A percentile compares a stretch with the other conserved stretches of the same genome.
Conservation (phyloP, 2,797 vertebrate species). For the Ciconia nigra region DNA sequence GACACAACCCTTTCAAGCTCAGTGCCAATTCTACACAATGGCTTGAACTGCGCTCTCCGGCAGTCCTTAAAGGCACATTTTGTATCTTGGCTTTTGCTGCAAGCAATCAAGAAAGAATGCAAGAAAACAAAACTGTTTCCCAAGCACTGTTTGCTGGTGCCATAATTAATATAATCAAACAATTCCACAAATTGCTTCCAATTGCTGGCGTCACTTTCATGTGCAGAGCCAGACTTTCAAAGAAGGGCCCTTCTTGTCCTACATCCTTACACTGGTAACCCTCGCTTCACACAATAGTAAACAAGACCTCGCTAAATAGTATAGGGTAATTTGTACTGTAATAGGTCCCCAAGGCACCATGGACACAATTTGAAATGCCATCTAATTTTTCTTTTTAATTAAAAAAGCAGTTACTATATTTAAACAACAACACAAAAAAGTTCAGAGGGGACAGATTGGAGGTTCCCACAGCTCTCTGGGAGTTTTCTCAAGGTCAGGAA, state of each 20-base stretch:
- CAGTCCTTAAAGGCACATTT: conserved; percentile 69
- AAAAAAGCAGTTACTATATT: conserved; percentile 69
- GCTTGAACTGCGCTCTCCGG: conserved; percentile 40
- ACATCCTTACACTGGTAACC: conserved; percentile 58
- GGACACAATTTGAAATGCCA: conserved; percentile 70
- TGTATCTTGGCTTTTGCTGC: conserved; percentile 73
- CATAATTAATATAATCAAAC: conserved; percentile 80
- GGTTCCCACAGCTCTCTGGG: conserved; percentile 66
- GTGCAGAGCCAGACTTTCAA: conserved; percentile 75
- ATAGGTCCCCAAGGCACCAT: conserved; percentile 70
- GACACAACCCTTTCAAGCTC: conserved; percentile 69
- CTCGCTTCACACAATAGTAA: conserved; percentile 69
- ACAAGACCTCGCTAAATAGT: conserved; percentile 59
- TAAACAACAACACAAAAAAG: conserved; percentile 46
- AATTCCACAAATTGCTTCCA: conserved; percentile 81
- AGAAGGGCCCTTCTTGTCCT: conserved; percentile 66
- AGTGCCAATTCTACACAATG: conserved; percentile 70
- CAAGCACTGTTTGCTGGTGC: conserved; percentile 77
- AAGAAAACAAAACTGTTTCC: conserved; percentile 79
- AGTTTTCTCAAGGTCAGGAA: conserved; percentile 57
- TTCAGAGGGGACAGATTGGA: conserved; percentile 51
- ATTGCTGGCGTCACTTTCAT: conserved; percentile 82
- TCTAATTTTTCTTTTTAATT: conserved; percentile 68
- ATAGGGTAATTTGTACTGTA: conserved; percentile 70
- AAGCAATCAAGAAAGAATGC: conserved; percentile 83